Evolutionary conservation across 1,140 invertebrate genomes (phyloP).

Genomic region (Brachionus paranguensis): DNA sequence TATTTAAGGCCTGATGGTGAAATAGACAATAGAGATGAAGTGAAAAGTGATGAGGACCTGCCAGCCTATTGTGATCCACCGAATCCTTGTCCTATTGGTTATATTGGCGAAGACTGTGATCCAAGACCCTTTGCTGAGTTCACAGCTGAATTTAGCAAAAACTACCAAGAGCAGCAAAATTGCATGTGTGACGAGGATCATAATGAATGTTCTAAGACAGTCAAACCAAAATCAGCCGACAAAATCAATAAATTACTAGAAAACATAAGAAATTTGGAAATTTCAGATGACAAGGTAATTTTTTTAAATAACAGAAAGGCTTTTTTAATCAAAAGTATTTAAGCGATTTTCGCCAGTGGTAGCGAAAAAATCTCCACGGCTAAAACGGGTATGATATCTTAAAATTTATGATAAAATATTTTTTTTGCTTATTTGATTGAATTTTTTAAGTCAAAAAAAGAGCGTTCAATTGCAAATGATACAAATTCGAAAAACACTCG

Average conservation of each 20-base stretch:
- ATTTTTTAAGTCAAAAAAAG: no score
- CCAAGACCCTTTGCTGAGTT: not conserved
- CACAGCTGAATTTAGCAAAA: constrained; percentile 84
- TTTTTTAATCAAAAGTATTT: not conserved
- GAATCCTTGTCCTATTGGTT: constrained; percentile 82
- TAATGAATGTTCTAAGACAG: constrained; percentile 14
- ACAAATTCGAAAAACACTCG: no score
- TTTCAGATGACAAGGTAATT: not conserved
- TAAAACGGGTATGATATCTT: no score
- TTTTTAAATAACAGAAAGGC: not conserved
- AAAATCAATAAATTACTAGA: not conserved
- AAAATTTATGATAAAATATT: no score
- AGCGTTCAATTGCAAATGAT: no score
- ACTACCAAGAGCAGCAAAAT: constrained; percentile 84
- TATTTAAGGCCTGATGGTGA: constrained; percentile 62
- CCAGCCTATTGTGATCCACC: constrained; percentile 98
- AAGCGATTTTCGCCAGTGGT: constrained; percentile 41
- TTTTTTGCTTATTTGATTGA: no score
- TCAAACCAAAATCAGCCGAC: not conserved
- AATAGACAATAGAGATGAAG: constrained; percentile 61
- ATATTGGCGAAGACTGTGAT: constrained; percentile 53
- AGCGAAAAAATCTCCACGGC: constrained; percentile 50
- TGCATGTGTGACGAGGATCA: constrained; percentile 97
- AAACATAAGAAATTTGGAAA: not conserved
- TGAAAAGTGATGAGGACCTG: constrained; percentile 81